Evolutionary conservation across 2,888 invertebrate species (phyloP).

Genomic region (Meiosimyza platycephala): DNA sequence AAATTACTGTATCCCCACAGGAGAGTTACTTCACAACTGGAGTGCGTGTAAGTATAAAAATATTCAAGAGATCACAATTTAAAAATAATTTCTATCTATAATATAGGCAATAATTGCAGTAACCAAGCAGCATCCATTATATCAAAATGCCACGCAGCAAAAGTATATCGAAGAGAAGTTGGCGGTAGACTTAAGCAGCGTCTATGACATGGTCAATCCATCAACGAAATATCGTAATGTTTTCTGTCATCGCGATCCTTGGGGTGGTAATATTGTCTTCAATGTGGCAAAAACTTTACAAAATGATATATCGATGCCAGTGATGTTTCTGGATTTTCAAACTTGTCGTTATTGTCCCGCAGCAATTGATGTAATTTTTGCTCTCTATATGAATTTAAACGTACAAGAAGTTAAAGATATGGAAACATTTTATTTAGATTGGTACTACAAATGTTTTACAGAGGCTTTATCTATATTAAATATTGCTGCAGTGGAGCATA

Average conservation of each 20-base stretch:
- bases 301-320: constrained; percentile 36
- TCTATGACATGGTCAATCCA: constrained; percentile 59
- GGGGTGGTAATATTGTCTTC: constrained; percentile 65
- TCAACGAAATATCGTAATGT: constrained; percentile 67
- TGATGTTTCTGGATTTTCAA: constrained; percentile 65
- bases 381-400: constrained; percentile 56
- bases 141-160: constrained; percentile 47
- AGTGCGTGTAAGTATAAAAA: constrained; percentile 37
- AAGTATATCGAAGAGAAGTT: constrained; percentile 55
- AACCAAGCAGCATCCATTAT: constrained; percentile 51
- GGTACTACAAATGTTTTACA: constrained; percentile 54
- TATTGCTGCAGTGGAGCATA: constrained; percentile 45
- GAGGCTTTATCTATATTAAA: constrained; percentile 55
- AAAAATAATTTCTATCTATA: not conserved
- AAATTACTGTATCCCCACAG: constrained; percentile 54
- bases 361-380: constrained; percentile 60
- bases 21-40: constrained; percentile 60
- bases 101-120: constrained; percentile 48
- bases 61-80: not conserved
- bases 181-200: constrained; percentile 48
- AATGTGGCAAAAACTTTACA: constrained; percentile 35
- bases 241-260: constrained; percentile 66
- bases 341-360: constrained; percentile 62
- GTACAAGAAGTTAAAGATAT: constrained; percentile 47
- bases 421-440: constrained; percentile 43